Evolutionary conservation across 1,140 invertebrate genomes (phyloP).

Genomic region (Hypsibius dujardini): DNA sequence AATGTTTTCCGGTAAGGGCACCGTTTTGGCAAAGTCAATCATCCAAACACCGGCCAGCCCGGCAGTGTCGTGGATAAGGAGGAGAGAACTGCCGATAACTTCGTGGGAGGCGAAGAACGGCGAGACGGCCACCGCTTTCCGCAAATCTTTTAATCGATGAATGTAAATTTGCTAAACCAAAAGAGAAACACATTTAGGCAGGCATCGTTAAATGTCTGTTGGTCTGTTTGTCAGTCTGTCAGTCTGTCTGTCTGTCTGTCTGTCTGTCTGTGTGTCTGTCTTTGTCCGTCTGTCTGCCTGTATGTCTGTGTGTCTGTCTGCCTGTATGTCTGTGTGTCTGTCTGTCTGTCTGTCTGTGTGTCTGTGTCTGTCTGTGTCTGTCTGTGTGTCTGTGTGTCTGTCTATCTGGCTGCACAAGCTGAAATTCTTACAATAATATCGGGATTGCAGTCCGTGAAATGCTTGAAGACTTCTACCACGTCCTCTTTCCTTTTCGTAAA

Average conservation of each 20-base stretch:
- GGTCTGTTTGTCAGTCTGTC: no score
- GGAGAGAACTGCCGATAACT: slow-evolving; percentile 79
- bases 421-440: slow-evolving; percentile 50
- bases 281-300: no score
- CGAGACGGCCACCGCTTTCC: slow-evolving; percentile 29
- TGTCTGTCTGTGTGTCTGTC: no score
- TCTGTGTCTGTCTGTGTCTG: no score
- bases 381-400: no score
- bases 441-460: slow-evolving; percentile 61
- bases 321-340: no score
- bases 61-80: slow-evolving; percentile 80
- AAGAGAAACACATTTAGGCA: slow-evolving; percentile 17
- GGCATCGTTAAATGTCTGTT: not conserved
- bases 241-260: no score
- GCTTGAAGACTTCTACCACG: slow-evolving; percentile 57
- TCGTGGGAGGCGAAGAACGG: slow-evolving; percentile 34
- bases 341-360: no score
- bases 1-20: slow-evolving; percentile 53
- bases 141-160: slow-evolving; percentile 28
- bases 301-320: no score
- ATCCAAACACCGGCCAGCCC: slow-evolving; percentile 73
- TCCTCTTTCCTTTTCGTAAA: slow-evolving; percentile 71
- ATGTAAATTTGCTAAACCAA: slow-evolving; percentile 24
- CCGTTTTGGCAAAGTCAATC: slow-evolving; percentile 94
- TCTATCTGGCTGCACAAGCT: not conserved